These are phyloP conservation scores for Sinella curviseta DNA, from an alignment of 1,140 invertebrate species.

Conservation along the genomic window DNA sequence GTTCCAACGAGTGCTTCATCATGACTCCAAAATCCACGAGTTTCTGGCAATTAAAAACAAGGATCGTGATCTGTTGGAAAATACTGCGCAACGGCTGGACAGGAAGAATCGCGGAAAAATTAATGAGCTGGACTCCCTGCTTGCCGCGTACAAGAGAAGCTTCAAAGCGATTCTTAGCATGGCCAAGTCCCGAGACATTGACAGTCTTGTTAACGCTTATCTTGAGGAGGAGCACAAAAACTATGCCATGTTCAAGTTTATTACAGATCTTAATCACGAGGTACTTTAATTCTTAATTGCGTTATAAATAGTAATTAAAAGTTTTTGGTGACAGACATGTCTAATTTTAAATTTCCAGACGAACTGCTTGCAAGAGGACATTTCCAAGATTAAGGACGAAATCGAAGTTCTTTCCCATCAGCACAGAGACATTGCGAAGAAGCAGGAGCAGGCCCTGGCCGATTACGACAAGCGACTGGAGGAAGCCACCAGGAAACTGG, in stretches of 20 bases:
- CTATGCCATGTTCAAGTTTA: constrained; percentile 40
- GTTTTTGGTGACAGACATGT: not conserved
- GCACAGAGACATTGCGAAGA: not conserved
- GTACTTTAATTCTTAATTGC: constrained; percentile 9
- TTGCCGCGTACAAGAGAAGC: constrained; percentile 39
- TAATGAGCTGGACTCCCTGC: constrained; percentile 33
- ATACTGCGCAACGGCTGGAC: constrained; percentile 13
- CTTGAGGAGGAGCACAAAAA: constrained; percentile 37
- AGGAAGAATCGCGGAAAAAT: constrained; percentile 34
- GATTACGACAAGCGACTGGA: not conserved
- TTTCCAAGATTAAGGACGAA: constrained; percentile 17
- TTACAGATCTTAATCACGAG: constrained; percentile 44
- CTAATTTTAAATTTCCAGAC: constrained; percentile 19
- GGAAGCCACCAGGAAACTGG: not conserved
- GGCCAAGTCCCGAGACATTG: constrained; percentile 29
- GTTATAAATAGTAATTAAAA: not conserved
- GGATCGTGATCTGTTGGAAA: constrained; percentile 33
- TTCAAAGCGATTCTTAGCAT: constrained; percentile 37
- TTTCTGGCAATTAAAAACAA: constrained; percentile 39
- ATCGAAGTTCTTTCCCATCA: not conserved
- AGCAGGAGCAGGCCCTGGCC: not conserved
- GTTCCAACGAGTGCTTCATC: constrained; percentile 39
- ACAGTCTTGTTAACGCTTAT: constrained; percentile 35
- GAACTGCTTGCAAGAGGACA: constrained; percentile 17
- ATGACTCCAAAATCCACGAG: constrained; percentile 41